Percentiles rank a stretch among this genome's conserved stretches.
Conservation (phyloP, 2,888 invertebrate species). For the Tetranychus piercei region DNA sequence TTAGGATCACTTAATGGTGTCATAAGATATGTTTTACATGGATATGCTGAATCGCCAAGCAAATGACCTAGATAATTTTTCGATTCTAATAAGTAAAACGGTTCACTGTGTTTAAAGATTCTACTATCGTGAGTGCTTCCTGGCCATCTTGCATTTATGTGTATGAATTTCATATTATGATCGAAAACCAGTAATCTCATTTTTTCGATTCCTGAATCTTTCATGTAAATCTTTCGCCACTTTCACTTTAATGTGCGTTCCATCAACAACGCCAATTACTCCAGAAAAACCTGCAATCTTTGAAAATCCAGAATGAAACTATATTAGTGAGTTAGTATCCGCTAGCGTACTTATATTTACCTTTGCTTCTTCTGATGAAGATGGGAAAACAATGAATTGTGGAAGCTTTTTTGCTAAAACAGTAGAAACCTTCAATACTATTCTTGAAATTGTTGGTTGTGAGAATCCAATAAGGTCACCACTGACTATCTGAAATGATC, state of each 20-base stretch:
- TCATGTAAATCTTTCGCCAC: conserved; percentile 13
- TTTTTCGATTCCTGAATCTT: conserved; percentile 21
- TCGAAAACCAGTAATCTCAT: conserved; percentile 27
- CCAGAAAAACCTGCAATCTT: not conserved
- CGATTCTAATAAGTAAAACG: not conserved
- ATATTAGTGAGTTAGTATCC: not conserved
- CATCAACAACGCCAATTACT: conserved; percentile 13
- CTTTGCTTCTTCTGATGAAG: not conserved
- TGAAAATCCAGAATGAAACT: not conserved
- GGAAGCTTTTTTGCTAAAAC: not conserved
- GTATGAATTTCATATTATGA: conserved; percentile 27
- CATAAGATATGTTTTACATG: not conserved
- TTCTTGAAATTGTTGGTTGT: conserved; percentile 15
- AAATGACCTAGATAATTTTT: conserved; percentile 1
- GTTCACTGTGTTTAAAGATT: conserved; percentile 26
- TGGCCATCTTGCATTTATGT: conserved; percentile 27
- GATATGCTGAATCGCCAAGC: conserved; percentile 10
- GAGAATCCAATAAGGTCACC: conserved; percentile 14
- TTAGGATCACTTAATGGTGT: not conserved
- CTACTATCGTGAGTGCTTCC: conserved; percentile 30
- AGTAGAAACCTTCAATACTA: conserved; percentile 9
- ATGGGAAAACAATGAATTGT: not conserved
- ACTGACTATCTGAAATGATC: conserved; percentile 13
- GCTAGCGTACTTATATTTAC: not conserved
- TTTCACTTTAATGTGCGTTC: conserved; percentile 20